phyloP scores from a whole-genome alignment of 1,140 invertebrate genomes.

The Micrasema minimum region DNA sequence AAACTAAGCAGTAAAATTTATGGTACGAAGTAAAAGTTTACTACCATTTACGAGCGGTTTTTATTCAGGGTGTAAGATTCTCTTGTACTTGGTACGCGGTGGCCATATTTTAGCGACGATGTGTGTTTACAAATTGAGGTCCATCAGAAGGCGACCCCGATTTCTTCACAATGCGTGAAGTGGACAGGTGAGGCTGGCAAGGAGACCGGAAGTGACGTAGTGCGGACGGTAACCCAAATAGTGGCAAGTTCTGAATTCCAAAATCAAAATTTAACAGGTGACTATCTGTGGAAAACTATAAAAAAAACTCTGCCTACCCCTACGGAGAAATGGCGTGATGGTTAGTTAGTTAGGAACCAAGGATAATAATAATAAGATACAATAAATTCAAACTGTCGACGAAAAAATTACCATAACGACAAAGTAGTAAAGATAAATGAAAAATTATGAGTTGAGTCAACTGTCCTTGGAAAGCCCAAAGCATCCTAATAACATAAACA shows the following conservation, averaged over 20 bases:
- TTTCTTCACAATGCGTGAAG: slow-evolving; percentile 18
- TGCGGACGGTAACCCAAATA: slow-evolving; percentile 20
- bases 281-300: neutral
- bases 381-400: no score
- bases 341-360: no score
- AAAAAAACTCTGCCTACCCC: no score
- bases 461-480: no score
- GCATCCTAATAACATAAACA: no score
- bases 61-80: slow-evolving; percentile 1
- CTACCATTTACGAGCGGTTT: neutral
- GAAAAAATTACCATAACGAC: no score
- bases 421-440: no score
- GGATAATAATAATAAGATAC: no score
- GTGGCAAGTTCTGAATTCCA: slow-evolving; percentile 15
- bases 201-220: slow-evolving; percentile 25
- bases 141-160: slow-evolving; percentile 25
- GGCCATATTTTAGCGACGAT: neutral
- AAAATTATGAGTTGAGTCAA: no score
- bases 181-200: slow-evolving; percentile 30
- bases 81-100: neutral
- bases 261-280: slow-evolving; percentile 15
- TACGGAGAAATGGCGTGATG: no score
- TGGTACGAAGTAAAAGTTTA: slow-evolving; percentile 3
- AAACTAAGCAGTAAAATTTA: neutral
- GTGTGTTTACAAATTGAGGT: slow-evolving; percentile 4